Evolutionary conservation across 2,113 vertebrate species (phyloP), one percentile per base, ranked within the genome.

Genomic region (Callopanchax toddi): DNA sequence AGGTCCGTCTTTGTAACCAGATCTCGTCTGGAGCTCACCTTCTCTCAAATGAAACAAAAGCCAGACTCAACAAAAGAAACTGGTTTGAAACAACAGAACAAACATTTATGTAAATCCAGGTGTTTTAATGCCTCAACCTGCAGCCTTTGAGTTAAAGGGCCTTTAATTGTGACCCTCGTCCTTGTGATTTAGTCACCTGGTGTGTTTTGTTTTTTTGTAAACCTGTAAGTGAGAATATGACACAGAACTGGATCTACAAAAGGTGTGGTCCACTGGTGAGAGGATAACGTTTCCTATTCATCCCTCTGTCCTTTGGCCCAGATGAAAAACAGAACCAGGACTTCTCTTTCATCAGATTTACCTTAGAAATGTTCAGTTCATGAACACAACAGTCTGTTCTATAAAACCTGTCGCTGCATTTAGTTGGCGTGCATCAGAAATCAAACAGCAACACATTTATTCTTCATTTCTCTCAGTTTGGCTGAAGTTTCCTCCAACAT

Each of bases 241-340:
- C 67, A 18, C 50, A 81, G 78, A 78, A 82, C 73, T 78, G 63
- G 81, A 86, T 87, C 78, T 74, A 51, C 42, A 68, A 54, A 52
- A 81, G 86, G 89, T 74, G 87, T 85, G 89, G 89, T 84, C 67
- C 58, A 25, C 25, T 37, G 36, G 26, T 15, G 37, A n/a, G 40
- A 36, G 5, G 86, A 67, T 89, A 45, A 21, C 22, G 83, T 89
- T 90, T 82, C 87, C 83, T 61, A 86, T 90, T 88, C 87, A 87
- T 78, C 67, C 20, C 25, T 10, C 50, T 23, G 64, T 82, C 76
- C 65, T 76, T n/a, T 76, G 64, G 50, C 79, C 79, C 52, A 69
- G 26, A 76, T 74, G 66, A 65, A 59, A 10, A 71, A 53, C 79
- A 22, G 34, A 20, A 43, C 17, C 59, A 21, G 37, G 44, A 65